Percentiles rank a stretch among this genome's conserved stretches.
Evolutionary conservation across 2,113 vertebrate genomes (phyloP).

Genomic region (Gymnogyps californianus): DNA sequence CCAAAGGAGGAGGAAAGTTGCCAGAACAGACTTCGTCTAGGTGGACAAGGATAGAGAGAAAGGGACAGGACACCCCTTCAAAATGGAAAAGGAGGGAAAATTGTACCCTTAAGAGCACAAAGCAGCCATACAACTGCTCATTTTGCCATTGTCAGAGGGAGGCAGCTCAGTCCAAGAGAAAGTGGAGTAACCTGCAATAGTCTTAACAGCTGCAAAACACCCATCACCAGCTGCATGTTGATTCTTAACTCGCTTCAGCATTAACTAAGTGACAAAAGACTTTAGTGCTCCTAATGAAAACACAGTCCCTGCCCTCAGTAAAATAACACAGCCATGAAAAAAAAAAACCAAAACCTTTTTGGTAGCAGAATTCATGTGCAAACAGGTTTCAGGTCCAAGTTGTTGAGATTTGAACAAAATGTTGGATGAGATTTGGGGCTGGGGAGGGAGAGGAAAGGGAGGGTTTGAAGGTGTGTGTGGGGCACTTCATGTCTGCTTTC

Average conservation of each 20-base stretch:
- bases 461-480: neutral
- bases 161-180: neutral
- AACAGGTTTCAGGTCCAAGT: neutral
- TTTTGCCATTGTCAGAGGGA: neutral
- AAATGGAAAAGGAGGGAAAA: neutral
- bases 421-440: neutral
- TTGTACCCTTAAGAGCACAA: neutral
- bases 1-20: neutral
- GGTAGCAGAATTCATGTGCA: neutral
- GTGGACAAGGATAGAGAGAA: neutral
- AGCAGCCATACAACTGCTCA: neutral
- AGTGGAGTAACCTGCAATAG: slow-evolving; percentile 2
- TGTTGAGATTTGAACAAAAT: neutral
- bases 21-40: neutral
- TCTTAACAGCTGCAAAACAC: slow-evolving; percentile 5
- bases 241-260: neutral
- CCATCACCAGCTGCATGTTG: neutral
- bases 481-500: neutral
- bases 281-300: slow-evolving; percentile 2
- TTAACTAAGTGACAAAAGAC: slow-evolving; percentile 18
- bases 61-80: neutral
- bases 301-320: neutral
- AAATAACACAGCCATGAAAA: neutral
- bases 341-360: neutral
- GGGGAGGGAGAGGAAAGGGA: neutral